Percentiles rank a stretch among this genome's conserved stretches.
These are phyloP conservation scores for Stichodactyla helianthus DNA, from an alignment of 64 coral and sea anemone genomes.

Conservation along the genomic window DNA sequence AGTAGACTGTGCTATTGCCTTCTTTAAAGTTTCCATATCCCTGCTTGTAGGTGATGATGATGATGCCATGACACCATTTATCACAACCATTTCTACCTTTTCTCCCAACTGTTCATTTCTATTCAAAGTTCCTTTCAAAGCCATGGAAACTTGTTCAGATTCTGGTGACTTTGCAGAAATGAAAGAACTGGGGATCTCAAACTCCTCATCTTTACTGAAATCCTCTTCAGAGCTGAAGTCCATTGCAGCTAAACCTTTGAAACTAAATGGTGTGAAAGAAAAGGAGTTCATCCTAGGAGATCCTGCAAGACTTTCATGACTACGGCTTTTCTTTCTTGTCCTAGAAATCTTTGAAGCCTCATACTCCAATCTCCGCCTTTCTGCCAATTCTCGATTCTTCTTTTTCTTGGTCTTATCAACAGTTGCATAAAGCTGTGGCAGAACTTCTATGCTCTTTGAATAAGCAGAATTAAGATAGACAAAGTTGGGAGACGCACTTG, in stretches of 20 bases:
- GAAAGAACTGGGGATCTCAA: background rate
- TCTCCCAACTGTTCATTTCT: background rate
- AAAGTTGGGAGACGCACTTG: conserved; percentile 73
- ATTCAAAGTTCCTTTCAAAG: conserved; percentile 6
- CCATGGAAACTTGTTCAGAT: conserved; percentile 36
- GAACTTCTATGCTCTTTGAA: conserved; percentile 80
- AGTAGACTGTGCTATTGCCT: background rate
- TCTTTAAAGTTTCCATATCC: conserved; percentile 10
- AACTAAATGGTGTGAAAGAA: conserved; percentile 19
- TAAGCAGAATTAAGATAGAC: conserved; percentile 64
- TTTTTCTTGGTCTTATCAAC: conserved; percentile 78
- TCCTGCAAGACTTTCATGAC: conserved; percentile 50
- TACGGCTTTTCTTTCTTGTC: conserved; percentile 57
- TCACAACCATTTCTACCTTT: background rate
- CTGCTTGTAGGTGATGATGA: background rate
- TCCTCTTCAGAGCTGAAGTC: conserved; percentile 15
- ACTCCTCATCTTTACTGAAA: conserved; percentile 10
- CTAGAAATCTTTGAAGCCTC: conserved; percentile 4
- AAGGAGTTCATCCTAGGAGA: conserved; percentile 39
- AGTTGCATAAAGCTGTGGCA: conserved; percentile 66
- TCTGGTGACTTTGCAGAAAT: conserved; percentile 29
- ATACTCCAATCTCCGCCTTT: conserved; percentile 12
- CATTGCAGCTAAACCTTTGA: conserved; percentile 22
- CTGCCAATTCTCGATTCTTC: conserved; percentile 31
- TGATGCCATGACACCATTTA: background rate